phyloP scores from a whole-genome alignment of 2,797 vertebrate species.

The Halcyon chelicuti region DNA sequence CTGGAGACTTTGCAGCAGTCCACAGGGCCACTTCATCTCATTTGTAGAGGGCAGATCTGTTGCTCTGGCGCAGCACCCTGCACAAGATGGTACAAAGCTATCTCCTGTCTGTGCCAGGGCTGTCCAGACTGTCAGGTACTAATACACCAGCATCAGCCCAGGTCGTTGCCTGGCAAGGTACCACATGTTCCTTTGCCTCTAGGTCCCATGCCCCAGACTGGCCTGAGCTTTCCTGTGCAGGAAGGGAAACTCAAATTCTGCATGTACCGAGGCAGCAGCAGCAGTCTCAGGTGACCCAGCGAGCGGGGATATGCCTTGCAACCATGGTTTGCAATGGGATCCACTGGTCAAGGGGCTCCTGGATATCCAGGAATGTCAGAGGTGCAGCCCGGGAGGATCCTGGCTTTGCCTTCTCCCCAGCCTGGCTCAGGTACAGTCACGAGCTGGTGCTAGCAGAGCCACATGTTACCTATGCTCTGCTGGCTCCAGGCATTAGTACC shows the following conservation, averaged over 20 bases:
- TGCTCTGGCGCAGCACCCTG: neutral
- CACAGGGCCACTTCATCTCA: neutral
- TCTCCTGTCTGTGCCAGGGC: neutral
- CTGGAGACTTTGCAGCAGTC: neutral
- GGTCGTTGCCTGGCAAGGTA: neutral
- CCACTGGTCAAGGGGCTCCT: neutral
- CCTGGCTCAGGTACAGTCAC: neutral
- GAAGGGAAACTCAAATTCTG: neutral
- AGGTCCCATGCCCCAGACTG: neutral
- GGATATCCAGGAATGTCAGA: neutral
- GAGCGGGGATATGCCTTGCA: too few species aligned
- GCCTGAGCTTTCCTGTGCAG: fast-evolving
- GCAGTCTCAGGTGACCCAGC: neutral
- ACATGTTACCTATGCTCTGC: neutral
- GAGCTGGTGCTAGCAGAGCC: neutral
- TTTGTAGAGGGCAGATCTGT: neutral
- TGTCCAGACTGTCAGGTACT: too few species aligned
- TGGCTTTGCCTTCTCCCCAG: neutral
- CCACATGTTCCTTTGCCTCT: neutral
- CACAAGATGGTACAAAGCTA: neutral
- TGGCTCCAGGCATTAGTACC: neutral
- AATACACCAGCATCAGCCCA: neutral
- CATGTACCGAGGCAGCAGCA: neutral
- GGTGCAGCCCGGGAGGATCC: neutral
- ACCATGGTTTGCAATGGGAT: neutral